These are phyloP conservation scores for Siderastrea radians DNA, from an alignment of 92 coral and sea anemone species.

Conservation along the genomic window DNA sequence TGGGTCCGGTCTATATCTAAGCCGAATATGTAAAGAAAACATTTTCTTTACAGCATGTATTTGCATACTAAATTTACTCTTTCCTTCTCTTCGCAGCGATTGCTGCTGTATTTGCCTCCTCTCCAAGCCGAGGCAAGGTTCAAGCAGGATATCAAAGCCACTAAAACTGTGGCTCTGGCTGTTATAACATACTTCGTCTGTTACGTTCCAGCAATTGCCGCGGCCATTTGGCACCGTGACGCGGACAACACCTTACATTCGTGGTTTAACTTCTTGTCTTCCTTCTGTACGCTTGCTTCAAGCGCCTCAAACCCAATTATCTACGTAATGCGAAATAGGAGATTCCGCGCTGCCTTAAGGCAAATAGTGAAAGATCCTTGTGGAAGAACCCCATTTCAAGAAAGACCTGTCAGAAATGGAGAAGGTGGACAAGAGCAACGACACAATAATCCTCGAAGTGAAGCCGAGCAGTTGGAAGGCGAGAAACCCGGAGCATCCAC, in stretches of 20 bases:
- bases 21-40: neutral
- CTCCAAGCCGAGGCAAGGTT: neutral
- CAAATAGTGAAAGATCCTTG: constrained; percentile 16
- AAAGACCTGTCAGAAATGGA: no score
- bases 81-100: neutral
- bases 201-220: constrained; percentile 1
- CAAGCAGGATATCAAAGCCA: constrained; percentile 4
- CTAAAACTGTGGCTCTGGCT: constrained; percentile 4
- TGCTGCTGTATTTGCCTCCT: neutral
- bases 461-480: no score
- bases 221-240: neutral
- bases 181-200: neutral
- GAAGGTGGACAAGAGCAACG: no score
- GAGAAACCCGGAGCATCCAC: no score
- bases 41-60: neutral
- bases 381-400: neutral
- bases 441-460: no score
- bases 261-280: neutral
- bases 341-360: neutral
- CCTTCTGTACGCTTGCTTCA: neutral
- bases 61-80: neutral
- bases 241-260: neutral
- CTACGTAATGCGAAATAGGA: constrained; percentile 6
- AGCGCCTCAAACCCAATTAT: constrained; percentile 21
- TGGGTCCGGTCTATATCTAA: no score